Conservation (phyloP, 2,888 invertebrate genomes). For the Metacarcinus magister region DNA sequence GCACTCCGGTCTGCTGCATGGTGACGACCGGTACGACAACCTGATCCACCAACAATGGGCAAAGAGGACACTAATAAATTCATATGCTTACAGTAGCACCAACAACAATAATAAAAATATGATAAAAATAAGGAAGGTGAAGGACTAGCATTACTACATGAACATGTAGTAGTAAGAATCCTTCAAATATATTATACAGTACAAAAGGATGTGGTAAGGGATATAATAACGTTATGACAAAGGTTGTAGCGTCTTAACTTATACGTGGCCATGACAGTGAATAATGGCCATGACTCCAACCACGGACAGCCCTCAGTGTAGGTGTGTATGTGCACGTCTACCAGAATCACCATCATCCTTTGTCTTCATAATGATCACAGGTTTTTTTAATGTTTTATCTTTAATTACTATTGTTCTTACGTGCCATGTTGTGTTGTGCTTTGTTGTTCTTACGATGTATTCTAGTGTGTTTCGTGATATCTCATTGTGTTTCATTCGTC, state of each 20-base stretch:
- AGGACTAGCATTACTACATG: too few relatives aligned
- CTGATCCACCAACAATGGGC: not conserved
- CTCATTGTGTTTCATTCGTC: not conserved
- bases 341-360: not conserved
- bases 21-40: not conserved
- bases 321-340: not conserved
- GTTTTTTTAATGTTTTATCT: not conserved
- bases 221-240: not conserved
- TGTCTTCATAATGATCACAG: not conserved
- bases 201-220: not conserved
- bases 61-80: not conserved
- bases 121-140: too few relatives aligned
- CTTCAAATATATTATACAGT: not conserved
- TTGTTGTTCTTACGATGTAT: not conserved
- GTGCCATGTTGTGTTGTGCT: not conserved
- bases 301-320: not conserved
- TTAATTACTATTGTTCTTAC: not conserved
- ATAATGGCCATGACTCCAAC: not conserved
- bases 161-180: not conserved
- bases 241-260: not conserved
- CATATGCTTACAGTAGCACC: not conserved
- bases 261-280: not conserved
- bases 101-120: not conserved
- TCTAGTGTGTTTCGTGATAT: not conserved
- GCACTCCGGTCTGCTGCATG: constrained; percentile 31